Conservation (phyloP, 1,140 invertebrate species). For the Trigoniulus corallinus region DNA sequence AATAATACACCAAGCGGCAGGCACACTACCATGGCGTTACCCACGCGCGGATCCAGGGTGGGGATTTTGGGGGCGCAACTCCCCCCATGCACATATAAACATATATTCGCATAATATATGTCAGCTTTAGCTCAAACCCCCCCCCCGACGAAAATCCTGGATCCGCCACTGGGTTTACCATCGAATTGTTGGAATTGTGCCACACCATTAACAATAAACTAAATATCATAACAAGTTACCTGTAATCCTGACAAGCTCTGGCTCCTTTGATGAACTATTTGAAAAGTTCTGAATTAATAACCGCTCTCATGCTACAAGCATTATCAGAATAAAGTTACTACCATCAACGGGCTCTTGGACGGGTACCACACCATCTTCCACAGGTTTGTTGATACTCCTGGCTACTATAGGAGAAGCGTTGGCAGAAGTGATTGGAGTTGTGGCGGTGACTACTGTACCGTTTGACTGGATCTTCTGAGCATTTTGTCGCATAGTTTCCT, state of each 20-base stretch:
- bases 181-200: too few relatives aligned
- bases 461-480: conserved; percentile 27
- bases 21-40: too few relatives aligned
- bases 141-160: too few relatives aligned
- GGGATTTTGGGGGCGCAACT: too few relatives aligned
- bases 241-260: conserved; percentile 35
- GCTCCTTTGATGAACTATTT: conserved; percentile 29
- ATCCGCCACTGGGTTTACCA: too few relatives aligned
- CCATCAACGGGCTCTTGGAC: conserved; percentile 21
- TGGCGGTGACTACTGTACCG: conserved; percentile 34
- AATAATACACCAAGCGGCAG: too few relatives aligned
- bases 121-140: too few relatives aligned
- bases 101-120: too few relatives aligned
- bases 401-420: conserved; percentile 65
- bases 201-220: too few relatives aligned
- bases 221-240: too few relatives aligned
- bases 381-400: conserved; percentile 22
- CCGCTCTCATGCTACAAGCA: neutral
- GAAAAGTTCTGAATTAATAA: conserved; percentile 20
- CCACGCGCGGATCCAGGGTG: too few relatives aligned
- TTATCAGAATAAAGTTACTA: conserved; percentile 14
- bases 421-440: conserved; percentile 53
- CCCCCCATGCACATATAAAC: too few relatives aligned
- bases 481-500: conserved; percentile 55
- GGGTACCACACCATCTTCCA: conserved; percentile 1